Percentiles rank a stretch among this genome's conserved stretches.
These are phyloP conservation scores for Euplagia quadripunctaria DNA, from an alignment of 2,888 invertebrate genomes.

Conservation along the genomic window DNA sequence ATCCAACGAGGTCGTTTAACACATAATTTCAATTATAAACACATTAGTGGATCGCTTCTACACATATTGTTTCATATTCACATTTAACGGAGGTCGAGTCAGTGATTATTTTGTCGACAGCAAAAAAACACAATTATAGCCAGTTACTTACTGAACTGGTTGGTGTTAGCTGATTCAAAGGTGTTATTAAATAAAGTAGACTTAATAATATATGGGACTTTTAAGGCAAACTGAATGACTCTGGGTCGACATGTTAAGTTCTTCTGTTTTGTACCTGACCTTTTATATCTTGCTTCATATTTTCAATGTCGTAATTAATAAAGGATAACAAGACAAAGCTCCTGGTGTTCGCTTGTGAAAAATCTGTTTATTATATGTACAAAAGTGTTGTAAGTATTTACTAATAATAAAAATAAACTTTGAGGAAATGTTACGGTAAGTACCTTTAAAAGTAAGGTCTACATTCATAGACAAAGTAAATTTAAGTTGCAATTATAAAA, in stretches of 20 bases:
- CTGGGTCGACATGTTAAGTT: slow-evolving; percentile 19
- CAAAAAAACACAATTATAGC: slow-evolving; percentile 64
- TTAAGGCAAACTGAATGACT: slow-evolving; percentile 31
- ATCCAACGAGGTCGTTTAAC: slow-evolving; percentile 55
- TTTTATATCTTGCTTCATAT: slow-evolving; percentile 1
- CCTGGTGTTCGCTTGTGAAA: background rate
- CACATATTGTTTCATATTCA: slow-evolving; percentile 65
- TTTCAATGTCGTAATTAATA: background rate
- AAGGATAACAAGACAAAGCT: background rate
- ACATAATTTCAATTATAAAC: slow-evolving; percentile 73
- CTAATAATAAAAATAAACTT: background rate
- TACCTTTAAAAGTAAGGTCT: background rate
- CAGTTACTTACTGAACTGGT: slow-evolving; percentile 58
- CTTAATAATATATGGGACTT: slow-evolving; percentile 45
- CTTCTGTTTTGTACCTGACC: slow-evolving; percentile 4
- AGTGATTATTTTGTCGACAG: slow-evolving; percentile 61
- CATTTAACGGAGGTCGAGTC: slow-evolving; percentile 67
- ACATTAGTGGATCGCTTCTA: slow-evolving; percentile 68
- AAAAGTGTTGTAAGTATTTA: background rate
- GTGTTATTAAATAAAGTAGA: slow-evolving; percentile 54
- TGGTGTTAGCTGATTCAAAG: slow-evolving; percentile 54
- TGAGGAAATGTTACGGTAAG: background rate
- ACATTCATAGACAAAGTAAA: background rate
- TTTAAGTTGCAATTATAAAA: background rate
- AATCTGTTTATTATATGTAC: background rate